Evolutionary conservation across 1,140 invertebrate genomes (phyloP).

Genomic region (Leptinotarsa undecemlineata): DNA sequence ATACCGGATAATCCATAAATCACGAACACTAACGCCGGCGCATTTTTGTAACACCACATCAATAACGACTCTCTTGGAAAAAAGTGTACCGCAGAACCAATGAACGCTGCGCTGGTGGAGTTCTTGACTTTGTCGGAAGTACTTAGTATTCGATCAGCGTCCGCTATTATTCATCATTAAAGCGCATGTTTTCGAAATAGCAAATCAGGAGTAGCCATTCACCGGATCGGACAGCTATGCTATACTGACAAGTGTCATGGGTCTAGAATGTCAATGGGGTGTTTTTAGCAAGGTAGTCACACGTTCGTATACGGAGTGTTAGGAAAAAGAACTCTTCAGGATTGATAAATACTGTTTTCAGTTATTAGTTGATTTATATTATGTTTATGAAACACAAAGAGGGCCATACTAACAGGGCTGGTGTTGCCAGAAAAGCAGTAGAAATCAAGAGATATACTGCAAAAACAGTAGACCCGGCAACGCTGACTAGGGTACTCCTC

Average conservation of each 20-base stretch:
- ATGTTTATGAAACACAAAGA: too few relatives aligned
- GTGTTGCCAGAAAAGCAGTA: too few relatives aligned
- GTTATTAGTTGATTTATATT: too few relatives aligned
- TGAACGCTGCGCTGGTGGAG: neutral
- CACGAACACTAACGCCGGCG: neutral
- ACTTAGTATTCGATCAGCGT: neutral
- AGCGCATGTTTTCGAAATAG: constrained; percentile 5
- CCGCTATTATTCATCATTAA: neutral
- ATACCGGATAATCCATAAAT: too few relatives aligned
- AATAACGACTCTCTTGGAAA: neutral
- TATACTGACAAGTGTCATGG: neutral
- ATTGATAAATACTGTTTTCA: too few relatives aligned
- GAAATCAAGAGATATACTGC: too few relatives aligned
- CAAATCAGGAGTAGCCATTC: neutral
- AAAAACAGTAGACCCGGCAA: too few relatives aligned
- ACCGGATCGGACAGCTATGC: neutral
- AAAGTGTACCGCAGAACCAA: neutral
- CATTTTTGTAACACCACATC: neutral
- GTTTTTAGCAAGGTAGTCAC: neutral
- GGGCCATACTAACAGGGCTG: too few relatives aligned
- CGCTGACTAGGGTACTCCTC: too few relatives aligned
- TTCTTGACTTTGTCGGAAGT: neutral
- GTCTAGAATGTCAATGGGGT: constrained; percentile 2
- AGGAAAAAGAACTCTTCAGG: too few relatives aligned
- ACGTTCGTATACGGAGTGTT: neutral